Evolutionary conservation across 2,888 invertebrate species (phyloP), one percentile per base, ranked within the genome.

Genomic region (Octonoba sinensis): DNA sequence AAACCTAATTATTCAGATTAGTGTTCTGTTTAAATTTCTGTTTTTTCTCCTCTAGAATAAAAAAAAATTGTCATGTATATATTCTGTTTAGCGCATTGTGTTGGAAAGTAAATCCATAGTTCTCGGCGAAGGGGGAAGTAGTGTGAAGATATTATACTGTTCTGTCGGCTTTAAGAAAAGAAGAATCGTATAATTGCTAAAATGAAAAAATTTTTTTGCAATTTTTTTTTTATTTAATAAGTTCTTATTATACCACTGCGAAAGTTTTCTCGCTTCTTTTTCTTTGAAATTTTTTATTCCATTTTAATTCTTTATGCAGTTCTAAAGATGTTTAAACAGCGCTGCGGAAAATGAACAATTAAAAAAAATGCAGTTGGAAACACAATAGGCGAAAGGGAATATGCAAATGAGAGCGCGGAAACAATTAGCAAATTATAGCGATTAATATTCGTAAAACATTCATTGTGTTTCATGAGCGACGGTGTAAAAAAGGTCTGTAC

Each of bases 1-100:
- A 81, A 81, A 81, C 81, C 74, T 81, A 81, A 74, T 81, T 81
- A 81, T 81, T 81, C 74, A 74, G 81, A 81, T 81, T 81, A 81
- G 81, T 81, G 70, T 81, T 81, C 81, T 79, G 81, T 81, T 81
- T 81, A 81, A 81, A 75, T 74, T 81, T 74, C 81, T 73, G 69
- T 74, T 65, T 59, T 70, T 65, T 74, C 60, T 74, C 54, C 59
- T 49, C 51, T 64, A 20, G 69, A 20, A 51, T 46, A 27, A 20
- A 22, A 47, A 51, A 51, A 72, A 44, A 59, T 59, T 65, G 56
- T 64, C 73, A 71, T 36, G 36, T 36, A 36, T 62, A 73, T 73
- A 69, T 69, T 76, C 69, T 51, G 73, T 71, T 64, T 62, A 73
- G 73, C 67, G 69, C 65, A 70, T 70, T 73, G 73, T 57, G 69